Base-by-base conservation (phyloP, 2,888 invertebrate genomes). In the Lamproptera curius region DNA sequence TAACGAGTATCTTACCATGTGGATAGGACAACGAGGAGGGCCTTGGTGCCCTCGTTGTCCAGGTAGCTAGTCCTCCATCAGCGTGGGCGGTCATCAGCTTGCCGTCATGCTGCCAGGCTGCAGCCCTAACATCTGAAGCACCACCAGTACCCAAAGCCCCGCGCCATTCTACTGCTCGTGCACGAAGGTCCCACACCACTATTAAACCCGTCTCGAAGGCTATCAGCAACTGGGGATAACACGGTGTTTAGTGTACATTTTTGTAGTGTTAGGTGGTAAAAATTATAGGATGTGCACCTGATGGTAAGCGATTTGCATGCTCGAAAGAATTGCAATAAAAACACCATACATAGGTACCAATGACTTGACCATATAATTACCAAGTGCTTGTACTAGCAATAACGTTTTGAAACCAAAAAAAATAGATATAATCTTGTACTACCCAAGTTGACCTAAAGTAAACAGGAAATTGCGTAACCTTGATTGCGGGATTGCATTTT, bases 91-190 rank as follows among this genome's bases (percentile, higher is more conserved):
- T 94, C 93, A 99, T 95, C 76, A 99, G 96, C 87, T 97, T 97
- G 58, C 98, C 99, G 85, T 99, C 99, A 86, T 95, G 94, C 80
- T 98, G 97, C 99, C 99, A 99, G 55, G 96, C 92, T 65, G 97
- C 92, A 45, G 97, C 97, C 69, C 94, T 92, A 61, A 98, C 89
- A 65, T 97, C 92, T 45, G 97, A 96, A 69, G 94, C 92, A 60
- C 98, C 89, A 91, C 92, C 73, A 95, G 95, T 26, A 94, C 90
- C 90, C 46, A 93, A 90, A 67, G 92, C 91, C 84, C 93, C 95
- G 72, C 97, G 91, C 84, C 93, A 92, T 71, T 99, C 99, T 33
- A 95, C 97, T 61, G 85, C 86, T 82, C 95, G 95, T 64, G 90
- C 92, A 66, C 94, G 93, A 73, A 99, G 90, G 89, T 99, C 98